Conservation (phyloP, 1,140 invertebrate genomes). For the Hyposmocoma kahamanoa region DNA sequence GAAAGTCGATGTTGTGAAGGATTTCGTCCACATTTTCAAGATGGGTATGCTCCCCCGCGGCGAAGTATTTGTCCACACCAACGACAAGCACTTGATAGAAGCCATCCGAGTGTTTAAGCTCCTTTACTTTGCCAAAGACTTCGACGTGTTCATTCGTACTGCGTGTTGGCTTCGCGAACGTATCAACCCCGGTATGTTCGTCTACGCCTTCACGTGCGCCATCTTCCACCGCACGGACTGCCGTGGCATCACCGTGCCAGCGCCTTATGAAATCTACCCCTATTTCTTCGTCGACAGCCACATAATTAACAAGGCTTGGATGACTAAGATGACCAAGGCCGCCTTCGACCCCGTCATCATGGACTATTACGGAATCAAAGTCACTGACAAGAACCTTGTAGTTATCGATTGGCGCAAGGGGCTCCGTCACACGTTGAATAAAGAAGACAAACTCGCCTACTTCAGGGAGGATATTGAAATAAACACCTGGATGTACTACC, state of each 20-base stretch:
- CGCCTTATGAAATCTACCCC: slow-evolving; percentile 80
- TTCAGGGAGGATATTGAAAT: slow-evolving; percentile 83
- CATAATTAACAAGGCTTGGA: slow-evolving; percentile 76
- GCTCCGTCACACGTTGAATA: slow-evolving; percentile 36
- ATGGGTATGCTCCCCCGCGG: slow-evolving; percentile 70
- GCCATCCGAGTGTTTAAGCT: slow-evolving; percentile 75
- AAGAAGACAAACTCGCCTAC: slow-evolving; percentile 74
- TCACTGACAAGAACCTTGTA: slow-evolving; percentile 54
- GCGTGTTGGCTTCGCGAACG: slow-evolving; percentile 77
- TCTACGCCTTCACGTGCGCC: slow-evolving; percentile 76
- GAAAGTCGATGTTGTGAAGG: slow-evolving; percentile 53
- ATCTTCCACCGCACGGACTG: slow-evolving; percentile 77
- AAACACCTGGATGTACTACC: slow-evolving; percentile 82
- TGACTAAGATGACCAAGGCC: slow-evolving; percentile 76
- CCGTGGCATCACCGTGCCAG: slow-evolving; percentile 75
- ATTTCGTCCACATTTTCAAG: slow-evolving; percentile 49
- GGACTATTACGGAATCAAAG: slow-evolving; percentile 64
- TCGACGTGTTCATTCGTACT: slow-evolving; percentile 78
- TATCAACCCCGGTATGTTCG: slow-evolving; percentile 78
- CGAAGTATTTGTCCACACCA: slow-evolving; percentile 72
- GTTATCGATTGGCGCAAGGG: slow-evolving; percentile 64
- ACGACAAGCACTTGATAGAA: slow-evolving; percentile 73
- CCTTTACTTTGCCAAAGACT: slow-evolving; percentile 78
- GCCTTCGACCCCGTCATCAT: slow-evolving; percentile 63
- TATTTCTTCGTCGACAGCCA: slow-evolving; percentile 77